These are phyloP conservation scores for Gryllus bimaculatus DNA, from an alignment of 1,140 invertebrate species.

Conservation along the genomic window DNA sequence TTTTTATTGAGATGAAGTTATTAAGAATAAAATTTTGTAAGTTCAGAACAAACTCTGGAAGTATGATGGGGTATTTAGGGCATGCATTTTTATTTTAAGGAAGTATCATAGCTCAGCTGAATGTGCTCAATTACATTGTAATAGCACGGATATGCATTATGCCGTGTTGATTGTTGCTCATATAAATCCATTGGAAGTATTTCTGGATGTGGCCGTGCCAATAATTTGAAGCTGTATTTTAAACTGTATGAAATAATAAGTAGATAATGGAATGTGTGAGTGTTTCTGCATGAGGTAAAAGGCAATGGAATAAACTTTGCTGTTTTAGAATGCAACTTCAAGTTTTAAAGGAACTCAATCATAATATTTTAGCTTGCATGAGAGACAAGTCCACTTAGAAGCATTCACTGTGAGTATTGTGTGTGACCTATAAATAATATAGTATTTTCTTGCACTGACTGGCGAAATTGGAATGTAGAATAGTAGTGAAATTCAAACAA, in stretches of 20 bases:
- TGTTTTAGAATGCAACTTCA: not conserved
- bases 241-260: not conserved
- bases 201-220: not conserved
- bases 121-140: constrained; percentile 5
- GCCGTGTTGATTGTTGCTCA: not conserved
- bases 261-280: not conserved
- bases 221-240: not conserved
- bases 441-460: not conserved
- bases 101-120: not conserved
- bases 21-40: not conserved
- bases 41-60: not conserved
- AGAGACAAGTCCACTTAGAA: no score
- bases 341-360: no score
- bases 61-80: not conserved
- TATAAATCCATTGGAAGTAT: not conserved
- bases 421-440: not conserved
- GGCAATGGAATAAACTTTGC: not conserved
- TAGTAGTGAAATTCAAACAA: constrained; percentile 1
- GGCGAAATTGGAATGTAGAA: not conserved
- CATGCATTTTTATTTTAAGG: not conserved
- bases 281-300: not conserved
- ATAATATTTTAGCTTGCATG: no score
- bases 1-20: not conserved
- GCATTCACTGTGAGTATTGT: not conserved
- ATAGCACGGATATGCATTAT: not conserved